Percentiles rank a stretch among this genome's conserved stretches.
phyloP scores from a whole-genome alignment of 2,113 vertebrate genomes.

The Coregonus clupeaformis region DNA sequence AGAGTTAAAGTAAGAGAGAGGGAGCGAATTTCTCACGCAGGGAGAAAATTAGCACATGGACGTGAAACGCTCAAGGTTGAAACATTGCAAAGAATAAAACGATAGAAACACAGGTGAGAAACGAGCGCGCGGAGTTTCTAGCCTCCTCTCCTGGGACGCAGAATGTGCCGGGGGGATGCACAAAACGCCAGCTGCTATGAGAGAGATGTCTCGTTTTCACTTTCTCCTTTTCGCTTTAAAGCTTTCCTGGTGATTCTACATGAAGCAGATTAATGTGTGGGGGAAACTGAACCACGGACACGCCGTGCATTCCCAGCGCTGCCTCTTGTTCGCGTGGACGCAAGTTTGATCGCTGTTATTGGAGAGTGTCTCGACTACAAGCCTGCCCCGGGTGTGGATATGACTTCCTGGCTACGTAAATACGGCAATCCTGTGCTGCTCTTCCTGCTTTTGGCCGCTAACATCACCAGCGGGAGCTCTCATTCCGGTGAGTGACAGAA shows the following conservation, averaged over 20 bases:
- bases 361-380: slow-evolving; percentile 32
- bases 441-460: slow-evolving; percentile 33
- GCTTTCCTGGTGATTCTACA: slow-evolving; percentile 39
- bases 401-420: slow-evolving; percentile 72
- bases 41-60: no score
- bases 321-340: slow-evolving; percentile 63
- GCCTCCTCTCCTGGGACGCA: neutral
- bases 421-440: slow-evolving; percentile 58
- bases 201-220: slow-evolving; percentile 42
- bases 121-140: no score
- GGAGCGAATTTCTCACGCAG: no score
- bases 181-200: slow-evolving; percentile 57
- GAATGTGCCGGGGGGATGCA: neutral
- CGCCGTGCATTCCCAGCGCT: slow-evolving; percentile 36
- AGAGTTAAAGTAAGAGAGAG: no score
- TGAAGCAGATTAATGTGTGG: slow-evolving; percentile 62
- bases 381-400: slow-evolving; percentile 56
- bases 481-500: slow-evolving; percentile 66
- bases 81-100: neutral
- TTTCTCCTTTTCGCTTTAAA: slow-evolving; percentile 40
- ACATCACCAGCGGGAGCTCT: slow-evolving; percentile 45
- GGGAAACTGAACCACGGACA: slow-evolving; percentile 53
- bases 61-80: no score
- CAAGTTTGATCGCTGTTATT: slow-evolving; percentile 22
- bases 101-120: no score